phyloP scores from a whole-genome alignment of 2,888 invertebrate genomes.

The Caenorhabditis auriculariae region DNA sequence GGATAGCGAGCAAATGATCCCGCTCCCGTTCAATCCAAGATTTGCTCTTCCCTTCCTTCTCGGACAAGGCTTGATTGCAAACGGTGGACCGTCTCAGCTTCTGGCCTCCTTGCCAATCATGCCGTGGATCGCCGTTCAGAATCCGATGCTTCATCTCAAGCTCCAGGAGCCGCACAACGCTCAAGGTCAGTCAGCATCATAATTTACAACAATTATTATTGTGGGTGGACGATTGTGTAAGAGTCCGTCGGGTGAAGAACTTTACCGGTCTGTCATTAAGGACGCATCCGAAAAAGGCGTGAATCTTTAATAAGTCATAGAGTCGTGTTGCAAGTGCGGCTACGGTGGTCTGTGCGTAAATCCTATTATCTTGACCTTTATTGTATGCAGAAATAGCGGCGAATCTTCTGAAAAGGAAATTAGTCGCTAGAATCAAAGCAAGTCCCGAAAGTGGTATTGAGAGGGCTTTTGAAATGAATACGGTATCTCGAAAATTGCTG shows the following conservation, averaged over 20 bases:
- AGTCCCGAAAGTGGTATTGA: too few relatives aligned
- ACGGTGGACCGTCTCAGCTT: constrained; percentile 4
- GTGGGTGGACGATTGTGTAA: constrained; percentile 2
- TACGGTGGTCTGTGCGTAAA: too few relatives aligned
- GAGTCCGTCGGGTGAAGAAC: constrained; percentile 1
- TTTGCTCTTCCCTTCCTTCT: constrained; percentile 12
- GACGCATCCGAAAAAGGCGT: constrained; percentile 14
- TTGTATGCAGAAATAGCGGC: too few relatives aligned
- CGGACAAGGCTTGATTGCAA: constrained; percentile 12
- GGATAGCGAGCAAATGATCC: constrained; percentile 1
- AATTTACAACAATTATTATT: background rate
- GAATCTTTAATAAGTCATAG: too few relatives aligned
- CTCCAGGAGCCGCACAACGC: constrained; percentile 6
- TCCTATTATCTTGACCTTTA: too few relatives aligned
- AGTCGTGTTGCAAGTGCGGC: too few relatives aligned
- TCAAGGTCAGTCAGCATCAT: constrained; percentile 10
- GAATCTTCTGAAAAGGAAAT: too few relatives aligned
- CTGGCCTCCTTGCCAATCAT: constrained; percentile 11
- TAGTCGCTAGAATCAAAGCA: too few relatives aligned
- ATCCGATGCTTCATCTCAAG: too few relatives aligned
- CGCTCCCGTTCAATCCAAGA: constrained; percentile 14
- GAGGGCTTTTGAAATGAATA: too few relatives aligned
- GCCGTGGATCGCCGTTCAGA: constrained; percentile 15
- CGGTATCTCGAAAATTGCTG: too few relatives aligned
- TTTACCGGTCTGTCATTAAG: constrained; percentile 22